These are phyloP conservation scores for Agriopis aurantiaria DNA, from an alignment of 2,888 invertebrate species.

Conservation along the genomic window DNA sequence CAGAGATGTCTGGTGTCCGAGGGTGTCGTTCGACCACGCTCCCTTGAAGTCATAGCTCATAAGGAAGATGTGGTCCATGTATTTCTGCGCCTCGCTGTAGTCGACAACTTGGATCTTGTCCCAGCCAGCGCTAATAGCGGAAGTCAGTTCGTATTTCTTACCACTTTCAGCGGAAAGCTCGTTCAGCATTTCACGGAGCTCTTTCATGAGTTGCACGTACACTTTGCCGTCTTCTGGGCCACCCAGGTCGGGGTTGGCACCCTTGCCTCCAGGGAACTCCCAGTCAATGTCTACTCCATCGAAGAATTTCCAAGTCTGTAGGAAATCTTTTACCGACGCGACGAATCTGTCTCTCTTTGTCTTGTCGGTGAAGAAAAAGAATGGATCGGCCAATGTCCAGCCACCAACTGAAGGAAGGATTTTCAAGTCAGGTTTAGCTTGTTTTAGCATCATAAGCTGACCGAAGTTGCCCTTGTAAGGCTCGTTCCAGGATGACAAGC, in stretches of 20 bases:
- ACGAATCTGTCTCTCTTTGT: slow-evolving; percentile 76
- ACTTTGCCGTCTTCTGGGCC: slow-evolving; percentile 76
- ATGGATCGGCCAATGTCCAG: slow-evolving; percentile 82
- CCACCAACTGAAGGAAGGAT: slow-evolving; percentile 80
- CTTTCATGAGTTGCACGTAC: slow-evolving; percentile 77
- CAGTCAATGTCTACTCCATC: slow-evolving; percentile 83
- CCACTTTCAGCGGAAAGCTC: slow-evolving; percentile 75
- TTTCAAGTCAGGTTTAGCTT: slow-evolving; percentile 77
- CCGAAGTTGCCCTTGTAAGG: slow-evolving; percentile 84
- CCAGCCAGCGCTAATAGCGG: slow-evolving; percentile 84
- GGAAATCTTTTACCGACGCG: slow-evolving; percentile 78
- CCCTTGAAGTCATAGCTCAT: slow-evolving; percentile 84
- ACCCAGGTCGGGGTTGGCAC: slow-evolving; percentile 79
- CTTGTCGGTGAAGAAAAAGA: slow-evolving; percentile 79
- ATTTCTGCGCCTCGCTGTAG: slow-evolving; percentile 77
- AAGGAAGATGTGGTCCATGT: slow-evolving; percentile 83
- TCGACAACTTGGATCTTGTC: slow-evolving; percentile 83
- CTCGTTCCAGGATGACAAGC: slow-evolving; percentile 80
- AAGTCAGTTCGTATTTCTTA: slow-evolving; percentile 79
- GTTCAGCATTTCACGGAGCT: slow-evolving; percentile 78
- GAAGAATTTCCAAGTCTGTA: slow-evolving; percentile 82
- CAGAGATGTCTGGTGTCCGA: slow-evolving; percentile 77
- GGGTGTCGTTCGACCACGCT: slow-evolving; percentile 80
- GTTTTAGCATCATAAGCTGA: slow-evolving; percentile 81
- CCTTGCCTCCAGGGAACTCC: slow-evolving; percentile 84